These are phyloP conservation scores for Turritopsis dohrnii DNA, from an alignment of 30 jellyfish, hydroid and myxozoan genomes.

Conservation along the genomic window DNA sequence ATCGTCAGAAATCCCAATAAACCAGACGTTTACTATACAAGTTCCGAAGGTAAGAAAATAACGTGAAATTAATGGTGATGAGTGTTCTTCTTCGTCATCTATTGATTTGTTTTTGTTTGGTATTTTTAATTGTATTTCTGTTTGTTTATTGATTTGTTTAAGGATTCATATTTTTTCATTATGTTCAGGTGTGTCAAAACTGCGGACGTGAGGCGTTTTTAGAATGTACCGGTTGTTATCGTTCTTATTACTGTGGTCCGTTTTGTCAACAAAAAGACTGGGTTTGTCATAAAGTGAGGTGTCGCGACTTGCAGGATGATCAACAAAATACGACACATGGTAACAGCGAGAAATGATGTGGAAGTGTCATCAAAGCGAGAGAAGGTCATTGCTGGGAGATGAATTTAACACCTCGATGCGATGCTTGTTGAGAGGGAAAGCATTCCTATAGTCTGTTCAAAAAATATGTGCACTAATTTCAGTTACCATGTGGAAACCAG, in stretches of 20 bases:
- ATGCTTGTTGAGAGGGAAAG: no score
- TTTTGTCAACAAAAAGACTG: constrained; percentile 96
- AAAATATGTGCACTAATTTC: no score
- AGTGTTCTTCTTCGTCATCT: neutral
- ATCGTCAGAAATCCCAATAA: constrained; percentile 2
- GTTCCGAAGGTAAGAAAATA: constrained; percentile 18
- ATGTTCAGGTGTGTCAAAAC: constrained; percentile 76
- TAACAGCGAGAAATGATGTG: neutral
- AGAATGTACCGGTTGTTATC: constrained; percentile 93
- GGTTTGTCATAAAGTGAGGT: constrained; percentile 66
- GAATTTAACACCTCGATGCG: no score
- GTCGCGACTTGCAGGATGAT: constrained; percentile 54
- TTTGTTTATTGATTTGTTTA: no score
- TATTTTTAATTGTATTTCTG: no score
- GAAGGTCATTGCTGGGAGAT: neutral
- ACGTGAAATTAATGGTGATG: neutral
- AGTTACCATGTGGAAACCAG: no score
- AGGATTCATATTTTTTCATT: neutral
- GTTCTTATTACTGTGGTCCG: constrained; percentile 73
- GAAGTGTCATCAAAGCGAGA: neutral
- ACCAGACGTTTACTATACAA: constrained; percentile 21
- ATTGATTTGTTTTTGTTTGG: no score
- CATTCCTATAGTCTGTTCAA: no score
- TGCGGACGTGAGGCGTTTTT: constrained; percentile 93
- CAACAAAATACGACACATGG: neutral